Evolutionary conservation across 2,888 invertebrate genomes (phyloP), one percentile per base, ranked within the genome.

Genomic region (Drosophila merina): DNA sequence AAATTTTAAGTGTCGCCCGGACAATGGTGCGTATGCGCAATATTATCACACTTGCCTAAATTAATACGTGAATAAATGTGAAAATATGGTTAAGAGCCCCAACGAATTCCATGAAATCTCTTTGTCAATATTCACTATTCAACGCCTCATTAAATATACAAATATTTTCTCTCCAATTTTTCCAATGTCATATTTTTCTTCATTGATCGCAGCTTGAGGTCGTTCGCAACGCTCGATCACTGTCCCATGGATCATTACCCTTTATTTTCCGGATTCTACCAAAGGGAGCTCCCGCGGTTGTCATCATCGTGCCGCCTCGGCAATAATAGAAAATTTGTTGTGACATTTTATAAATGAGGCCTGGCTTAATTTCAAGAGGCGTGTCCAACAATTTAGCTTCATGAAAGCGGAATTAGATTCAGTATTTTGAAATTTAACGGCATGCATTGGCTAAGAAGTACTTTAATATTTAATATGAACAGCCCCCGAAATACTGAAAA

Each of bases 1-100:
- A 48, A 56, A 72, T 38, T 57, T 33, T 28, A 14, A 44, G 48
- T 56, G 56, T 28, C 54, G 40, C 38, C 36, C 6, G 52, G 47
- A 51, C 62, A 49, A 68, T 44, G 58, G 25, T 28, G 38, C 75
- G 76, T 82, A 74, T 86, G 54, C 68, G 66, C 47, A 64, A 75
- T 64, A 42, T 49, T 49, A 45, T 49, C 60, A 64, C 60, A 75
- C 12, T 38, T 26, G 28, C 12, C 40, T 14, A 26, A 60, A 48
- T 31, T 10, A 45, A 28, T 26, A 14, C 7, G 2, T 10, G 5
- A 6, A 25, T 57, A n/a, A 48, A 20, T 33, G 1, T 8, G 5
- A 6, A 25, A 47, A 14, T 40, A 28, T 33, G 44, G 44, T 7
- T 42, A 20, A 28, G 28, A 28, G 28, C 28, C 28, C 4, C 9